Base-by-base conservation (phyloP, 2,888 invertebrate genomes). In the Slavum lentiscoides region DNA sequence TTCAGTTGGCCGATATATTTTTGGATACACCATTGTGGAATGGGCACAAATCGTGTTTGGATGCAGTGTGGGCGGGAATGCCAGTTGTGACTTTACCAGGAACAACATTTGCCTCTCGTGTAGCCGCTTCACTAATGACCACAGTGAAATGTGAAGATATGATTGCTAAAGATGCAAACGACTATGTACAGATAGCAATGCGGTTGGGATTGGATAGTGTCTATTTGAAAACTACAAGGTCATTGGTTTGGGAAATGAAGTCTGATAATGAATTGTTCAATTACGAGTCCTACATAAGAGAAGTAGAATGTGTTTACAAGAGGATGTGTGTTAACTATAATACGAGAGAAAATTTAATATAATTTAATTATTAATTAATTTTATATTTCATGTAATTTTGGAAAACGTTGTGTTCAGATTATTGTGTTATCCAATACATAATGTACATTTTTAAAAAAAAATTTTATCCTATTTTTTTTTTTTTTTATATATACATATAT, bases 11-110 rank as follows among this genome's bases (percentile, higher is more conserved):
- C 17, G 99, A 99, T 87, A 92, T 99, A 55, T 99, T 98, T 86
- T 89, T 99, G 77, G 99, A 99, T 86, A 99, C 99, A 0, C 97
- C 97, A 0, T 88, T 99, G n/a, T 99, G 98, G 87, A 99, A 99
- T 87, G 99, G 99, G 7, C 99, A 99, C 86, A 99, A 98, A 0
- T 99, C 99, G 2, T 96, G 97, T 75, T 98, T 99, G 98, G 99
- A 99, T 87, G 95, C 99, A 53, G 88, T 99, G 75, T 99, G 98
- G 98, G 95, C 98, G n/a, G 99, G 98, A 66, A 98, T 97, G 2
- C 99, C 99, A 1, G 96, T 99, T 84, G 93, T 99, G 13, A 98
- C 98, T 0, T 88, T 97, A 82, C 97, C 98, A 0, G 88, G 89
- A 82, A 91, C 91, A 85, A 91, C 91, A 0, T 85, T 91, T 68